These are phyloP conservation scores for Dugesia japonica DNA, from an alignment of 2,888 invertebrate genomes.

Conservation along the genomic window DNA sequence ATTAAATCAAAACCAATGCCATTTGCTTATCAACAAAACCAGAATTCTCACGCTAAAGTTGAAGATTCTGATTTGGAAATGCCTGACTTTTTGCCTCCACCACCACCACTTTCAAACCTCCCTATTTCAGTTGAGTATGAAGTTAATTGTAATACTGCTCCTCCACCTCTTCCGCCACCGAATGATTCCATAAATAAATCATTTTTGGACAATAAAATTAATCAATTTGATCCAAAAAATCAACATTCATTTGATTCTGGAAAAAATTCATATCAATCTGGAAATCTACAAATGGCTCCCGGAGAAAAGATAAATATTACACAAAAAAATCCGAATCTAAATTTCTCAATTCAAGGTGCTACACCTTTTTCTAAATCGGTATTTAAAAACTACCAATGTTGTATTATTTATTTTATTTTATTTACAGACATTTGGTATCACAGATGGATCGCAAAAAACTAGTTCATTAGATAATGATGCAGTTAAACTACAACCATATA, in stretches of 20 bases:
- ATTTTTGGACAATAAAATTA: not conserved
- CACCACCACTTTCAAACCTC: not conserved
- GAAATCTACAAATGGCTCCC: not conserved
- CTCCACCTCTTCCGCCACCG: not conserved
- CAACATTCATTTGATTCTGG: not conserved
- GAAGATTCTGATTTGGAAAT: not conserved
- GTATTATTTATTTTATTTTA: no score
- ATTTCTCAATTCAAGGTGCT: not conserved
- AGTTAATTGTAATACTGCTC: not conserved
- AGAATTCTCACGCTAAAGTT: not conserved
- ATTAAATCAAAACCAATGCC: not conserved
- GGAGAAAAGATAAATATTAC: not conserved
- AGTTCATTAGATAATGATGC: not conserved
- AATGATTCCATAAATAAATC: not conserved
- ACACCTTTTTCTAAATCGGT: not conserved
- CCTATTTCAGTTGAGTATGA: not conserved
- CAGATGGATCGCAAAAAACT: no score
- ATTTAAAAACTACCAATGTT: no score
- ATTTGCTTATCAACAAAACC: not conserved
- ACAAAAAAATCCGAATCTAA: not conserved
- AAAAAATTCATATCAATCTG: not conserved
- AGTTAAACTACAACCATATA: constrained; percentile 11
- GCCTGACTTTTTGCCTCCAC: not conserved
- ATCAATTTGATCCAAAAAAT: not conserved
- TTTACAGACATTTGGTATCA: no score